phyloP scores from a whole-genome alignment of 2,888 invertebrate genomes.

The Protodeltote pygarga region DNA sequence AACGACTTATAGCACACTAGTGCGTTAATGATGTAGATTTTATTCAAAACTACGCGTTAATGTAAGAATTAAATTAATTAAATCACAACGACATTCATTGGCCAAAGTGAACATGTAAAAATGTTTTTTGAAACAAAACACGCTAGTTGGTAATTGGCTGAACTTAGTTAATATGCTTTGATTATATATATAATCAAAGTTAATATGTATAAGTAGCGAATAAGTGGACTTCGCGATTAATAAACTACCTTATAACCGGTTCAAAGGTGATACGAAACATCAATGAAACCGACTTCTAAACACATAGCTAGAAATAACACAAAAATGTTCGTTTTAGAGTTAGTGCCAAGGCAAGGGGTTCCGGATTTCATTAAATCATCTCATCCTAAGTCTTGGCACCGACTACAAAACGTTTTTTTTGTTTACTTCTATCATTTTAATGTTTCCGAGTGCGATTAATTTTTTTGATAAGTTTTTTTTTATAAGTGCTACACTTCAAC shows the following conservation, averaged over 20 bases:
- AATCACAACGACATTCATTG: slow-evolving; percentile 5
- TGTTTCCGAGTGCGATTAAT: too few relatives aligned
- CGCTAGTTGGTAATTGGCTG: slow-evolving; percentile 29
- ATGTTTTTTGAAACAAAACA: slow-evolving; percentile 16
- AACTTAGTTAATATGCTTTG: too few relatives aligned
- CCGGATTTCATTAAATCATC: too few relatives aligned
- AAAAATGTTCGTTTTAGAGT: too few relatives aligned
- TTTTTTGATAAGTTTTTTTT: too few relatives aligned
- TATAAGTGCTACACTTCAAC: too few relatives aligned
- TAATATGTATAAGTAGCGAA: slow-evolving; percentile 24
- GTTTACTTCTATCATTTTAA: too few relatives aligned
- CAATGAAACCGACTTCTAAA: not conserved
- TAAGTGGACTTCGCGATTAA: slow-evolving; percentile 24
- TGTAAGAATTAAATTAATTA: not conserved
- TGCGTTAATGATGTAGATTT: too few relatives aligned
- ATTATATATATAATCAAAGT: too few relatives aligned
- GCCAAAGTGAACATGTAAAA: slow-evolving; percentile 14
- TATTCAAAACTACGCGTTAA: not conserved
- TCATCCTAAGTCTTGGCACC: too few relatives aligned
- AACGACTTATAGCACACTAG: not conserved
- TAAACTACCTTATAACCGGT: slow-evolving; percentile 33
- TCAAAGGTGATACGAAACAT: slow-evolving; percentile 28
- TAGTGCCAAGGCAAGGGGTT: too few relatives aligned
- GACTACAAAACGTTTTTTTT: not conserved
- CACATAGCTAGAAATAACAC: not conserved